Conservation (phyloP, 2,888 invertebrate genomes). For the Saturnia pavonia region DNA sequence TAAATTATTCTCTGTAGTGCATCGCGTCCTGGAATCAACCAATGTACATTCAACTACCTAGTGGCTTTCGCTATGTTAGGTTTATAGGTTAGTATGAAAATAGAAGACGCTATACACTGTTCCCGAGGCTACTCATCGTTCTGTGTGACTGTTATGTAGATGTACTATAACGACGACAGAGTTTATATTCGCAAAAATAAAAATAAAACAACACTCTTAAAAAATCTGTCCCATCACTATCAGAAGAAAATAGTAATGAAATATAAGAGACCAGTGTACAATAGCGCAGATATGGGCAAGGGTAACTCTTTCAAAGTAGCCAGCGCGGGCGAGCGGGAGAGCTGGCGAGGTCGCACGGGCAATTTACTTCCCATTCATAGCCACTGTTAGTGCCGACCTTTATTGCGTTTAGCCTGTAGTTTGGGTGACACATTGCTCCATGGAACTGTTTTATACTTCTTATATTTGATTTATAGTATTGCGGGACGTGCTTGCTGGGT, state of each 20-base stretch:
- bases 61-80: not conserved
- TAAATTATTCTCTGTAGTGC: not conserved
- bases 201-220: not conserved
- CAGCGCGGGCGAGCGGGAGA: conserved; percentile 74
- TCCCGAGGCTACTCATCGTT: no score
- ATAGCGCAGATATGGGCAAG: conserved; percentile 44
- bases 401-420: conserved; percentile 49
- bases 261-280: conserved; percentile 36
- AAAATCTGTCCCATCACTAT: conserved; percentile 28
- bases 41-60: not conserved
- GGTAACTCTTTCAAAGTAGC: conserved; percentile 49
- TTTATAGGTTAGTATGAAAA: no score
- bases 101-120: no score
- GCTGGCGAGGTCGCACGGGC: conserved; percentile 74
- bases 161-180: no score
- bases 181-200: not conserved
- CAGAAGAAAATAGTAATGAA: conserved; percentile 25
- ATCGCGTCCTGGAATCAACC: not conserved
- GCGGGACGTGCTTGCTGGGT: not conserved
- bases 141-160: not conserved
- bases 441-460: conserved; percentile 18
- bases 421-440: conserved; percentile 34
- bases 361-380: conserved; percentile 76
- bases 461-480: conserved; percentile 18
- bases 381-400: conserved; percentile 66